Evolutionary conservation across 1,140 invertebrate species (phyloP).

Genomic region (Dryas iulia): DNA sequence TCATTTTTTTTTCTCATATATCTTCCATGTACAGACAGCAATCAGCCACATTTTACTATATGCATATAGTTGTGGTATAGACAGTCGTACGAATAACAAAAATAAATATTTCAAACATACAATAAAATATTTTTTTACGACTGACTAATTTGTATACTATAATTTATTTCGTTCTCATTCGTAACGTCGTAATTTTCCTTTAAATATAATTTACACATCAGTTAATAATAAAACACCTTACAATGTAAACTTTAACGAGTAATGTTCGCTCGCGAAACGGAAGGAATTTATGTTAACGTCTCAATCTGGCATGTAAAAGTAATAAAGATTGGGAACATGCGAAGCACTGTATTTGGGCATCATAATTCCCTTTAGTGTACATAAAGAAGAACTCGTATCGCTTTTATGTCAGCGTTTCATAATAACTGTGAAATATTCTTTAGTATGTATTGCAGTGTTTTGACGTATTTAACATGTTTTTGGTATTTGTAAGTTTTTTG

Average conservation of each 20-base stretch:
- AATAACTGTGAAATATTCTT: slow-evolving; percentile 12
- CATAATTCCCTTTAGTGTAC: slow-evolving; percentile 27
- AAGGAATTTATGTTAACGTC: slow-evolving; percentile 29
- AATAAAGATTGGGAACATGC: slow-evolving; percentile 25
- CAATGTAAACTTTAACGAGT: neutral
- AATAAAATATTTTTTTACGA: neutral
- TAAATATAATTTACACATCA: neutral
- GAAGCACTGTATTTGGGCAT: slow-evolving; percentile 25
- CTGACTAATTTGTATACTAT: neutral
- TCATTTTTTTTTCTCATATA: no score
- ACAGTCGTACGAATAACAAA: no score
- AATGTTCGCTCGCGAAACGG: slow-evolving; percentile 6
- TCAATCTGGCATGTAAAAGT: slow-evolving; percentile 23
- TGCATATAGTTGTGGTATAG: no score
- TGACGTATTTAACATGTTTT: neutral
- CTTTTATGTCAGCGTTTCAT: slow-evolving; percentile 15
- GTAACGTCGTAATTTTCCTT: neutral
- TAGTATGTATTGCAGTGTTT: neutral
- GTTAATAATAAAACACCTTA: slow-evolving; percentile 6
- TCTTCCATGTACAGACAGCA: no score
- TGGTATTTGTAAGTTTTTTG: no score
- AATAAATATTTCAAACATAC: neutral
- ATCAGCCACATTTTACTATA: no score
- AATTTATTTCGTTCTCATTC: neutral
- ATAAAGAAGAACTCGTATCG: slow-evolving; percentile 25